Percentiles rank a stretch among this genome's conserved stretches.
Conservation (phyloP, 2,797 vertebrate species). For the Crenichthys baileyi region DNA sequence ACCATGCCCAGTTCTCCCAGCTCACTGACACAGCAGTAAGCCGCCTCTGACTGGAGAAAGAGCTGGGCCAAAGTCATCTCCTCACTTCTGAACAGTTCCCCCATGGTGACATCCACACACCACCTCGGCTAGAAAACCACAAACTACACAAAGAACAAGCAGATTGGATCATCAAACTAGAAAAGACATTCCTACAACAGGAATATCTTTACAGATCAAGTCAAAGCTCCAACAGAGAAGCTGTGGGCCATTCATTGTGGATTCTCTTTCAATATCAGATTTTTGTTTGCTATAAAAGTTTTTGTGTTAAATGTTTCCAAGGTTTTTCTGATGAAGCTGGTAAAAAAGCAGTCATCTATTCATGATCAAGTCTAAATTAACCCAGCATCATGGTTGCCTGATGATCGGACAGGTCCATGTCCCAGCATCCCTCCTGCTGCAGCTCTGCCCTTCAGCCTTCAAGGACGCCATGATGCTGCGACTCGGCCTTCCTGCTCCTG, state of each 20-base stretch:
- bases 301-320: no score
- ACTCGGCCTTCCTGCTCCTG: slow-evolving; percentile 8
- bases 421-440: slow-evolving; percentile 46
- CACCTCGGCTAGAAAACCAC: slow-evolving; percentile 18
- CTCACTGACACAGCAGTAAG: slow-evolving; percentile 97
- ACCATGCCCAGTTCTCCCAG: slow-evolving; percentile 98
- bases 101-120: slow-evolving; percentile 80
- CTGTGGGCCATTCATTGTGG: no score
- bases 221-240: no score
- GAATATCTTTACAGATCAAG: no score
- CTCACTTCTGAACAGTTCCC: slow-evolving; percentile 94
- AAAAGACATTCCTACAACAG: not conserved
- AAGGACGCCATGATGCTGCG: slow-evolving; percentile 78
- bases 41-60: slow-evolving; percentile 94
- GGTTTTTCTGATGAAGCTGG: no score
- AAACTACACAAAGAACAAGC: not conserved
- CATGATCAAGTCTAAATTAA: no score
- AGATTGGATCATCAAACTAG: not conserved
- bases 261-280: no score
- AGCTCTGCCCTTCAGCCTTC: slow-evolving; percentile 73
- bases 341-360: no score
- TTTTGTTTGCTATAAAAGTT: no score
- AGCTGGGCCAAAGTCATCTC: slow-evolving; percentile 98
- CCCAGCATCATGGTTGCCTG: not conserved
- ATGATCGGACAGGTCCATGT: not conserved